These are phyloP conservation scores for Calosoma granatense DNA, from an alignment of 1,140 invertebrate species.

Conservation along the genomic window DNA sequence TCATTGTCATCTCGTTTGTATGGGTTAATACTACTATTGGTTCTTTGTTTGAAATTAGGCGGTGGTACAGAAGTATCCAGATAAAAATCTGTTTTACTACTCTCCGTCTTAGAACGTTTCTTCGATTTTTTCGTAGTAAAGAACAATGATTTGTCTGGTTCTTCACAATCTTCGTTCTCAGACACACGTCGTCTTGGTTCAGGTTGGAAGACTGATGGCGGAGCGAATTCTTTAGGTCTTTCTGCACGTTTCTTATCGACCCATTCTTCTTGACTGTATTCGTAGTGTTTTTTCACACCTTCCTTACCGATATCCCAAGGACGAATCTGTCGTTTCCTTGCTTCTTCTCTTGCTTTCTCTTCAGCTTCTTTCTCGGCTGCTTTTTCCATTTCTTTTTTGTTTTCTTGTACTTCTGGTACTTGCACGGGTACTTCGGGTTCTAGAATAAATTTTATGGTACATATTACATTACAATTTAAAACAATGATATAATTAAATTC, in stretches of 20 bases:
- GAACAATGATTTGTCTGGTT: slow-evolving; percentile 23
- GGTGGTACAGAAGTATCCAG: slow-evolving; percentile 14
- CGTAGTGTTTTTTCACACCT: slow-evolving; percentile 41
- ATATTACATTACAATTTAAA: slow-evolving; percentile 9
- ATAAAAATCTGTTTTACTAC: not conserved
- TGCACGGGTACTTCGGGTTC: slow-evolving; percentile 39
- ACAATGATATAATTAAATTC: too few relatives aligned
- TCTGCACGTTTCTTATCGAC: slow-evolving; percentile 59
- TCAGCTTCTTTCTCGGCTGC: slow-evolving; percentile 34
- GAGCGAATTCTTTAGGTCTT: slow-evolving; percentile 59
- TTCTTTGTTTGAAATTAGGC: slow-evolving; percentile 15
- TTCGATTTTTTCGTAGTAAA: slow-evolving; percentile 27
- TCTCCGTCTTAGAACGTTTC: slow-evolving; percentile 12
- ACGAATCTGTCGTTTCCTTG: slow-evolving; percentile 44
- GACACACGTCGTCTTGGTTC: slow-evolving; percentile 29
- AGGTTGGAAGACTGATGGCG: slow-evolving; percentile 32
- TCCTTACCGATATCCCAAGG: slow-evolving; percentile 61
- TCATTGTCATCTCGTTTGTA: slow-evolving; percentile 13
- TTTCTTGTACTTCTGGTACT: slow-evolving; percentile 36
- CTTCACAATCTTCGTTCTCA: slow-evolving; percentile 13
- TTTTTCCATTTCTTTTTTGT: slow-evolving; percentile 29
- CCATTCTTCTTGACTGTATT: slow-evolving; percentile 72
- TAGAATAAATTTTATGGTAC: slow-evolving; percentile 25
- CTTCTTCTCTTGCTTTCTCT: slow-evolving; percentile 21
- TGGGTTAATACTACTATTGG: slow-evolving; percentile 19